Percentiles rank a stretch among this genome's conserved stretches.
These are phyloP conservation scores for Rhinatrema bivittatum DNA, from an alignment of 2,797 vertebrate genomes.

Conservation along the genomic window DNA sequence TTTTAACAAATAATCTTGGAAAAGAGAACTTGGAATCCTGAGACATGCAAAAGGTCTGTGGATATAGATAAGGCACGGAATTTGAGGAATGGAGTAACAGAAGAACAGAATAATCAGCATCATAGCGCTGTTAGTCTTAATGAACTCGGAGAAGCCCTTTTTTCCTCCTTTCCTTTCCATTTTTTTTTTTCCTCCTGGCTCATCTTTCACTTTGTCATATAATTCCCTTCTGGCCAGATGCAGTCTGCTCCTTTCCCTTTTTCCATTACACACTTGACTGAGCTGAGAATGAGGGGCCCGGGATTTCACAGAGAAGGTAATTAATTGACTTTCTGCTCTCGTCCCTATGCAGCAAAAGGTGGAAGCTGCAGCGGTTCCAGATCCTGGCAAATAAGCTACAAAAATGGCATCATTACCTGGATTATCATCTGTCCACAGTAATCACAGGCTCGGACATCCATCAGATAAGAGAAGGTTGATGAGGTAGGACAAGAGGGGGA, in stretches of 20 bases:
- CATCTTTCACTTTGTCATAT: constrained; percentile 42
- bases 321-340: constrained; percentile 65
- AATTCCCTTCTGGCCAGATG: constrained; percentile 44
- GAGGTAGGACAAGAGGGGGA: too few species aligned
- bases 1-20: too few species aligned
- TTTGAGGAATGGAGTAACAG: too few species aligned
- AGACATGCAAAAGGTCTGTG: too few species aligned
- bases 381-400: constrained; percentile 24
- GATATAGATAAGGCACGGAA: too few species aligned
- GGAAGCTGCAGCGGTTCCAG: constrained; percentile 22
- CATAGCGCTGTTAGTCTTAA: constrained; percentile 22
- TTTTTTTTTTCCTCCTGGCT: constrained; percentile 14
- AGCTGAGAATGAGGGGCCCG: constrained; percentile 55
- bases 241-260: constrained; percentile 59
- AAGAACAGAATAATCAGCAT: too few species aligned
- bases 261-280: constrained; percentile 91
- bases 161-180: neutral
- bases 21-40: too few species aligned
- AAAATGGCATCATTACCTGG: constrained; percentile 19
- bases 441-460: neutral
- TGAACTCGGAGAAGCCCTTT: constrained; percentile 27
- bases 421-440: constrained; percentile 12
- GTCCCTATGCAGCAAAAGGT: constrained; percentile 52
- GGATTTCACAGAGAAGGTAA: constrained; percentile 49
- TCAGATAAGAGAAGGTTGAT: too few species aligned